Percentiles rank a stretch among this genome's conserved stretches.
phyloP scores from a whole-genome alignment of 2,113 vertebrate genomes.

The Heloderma charlesbogerti region DNA sequence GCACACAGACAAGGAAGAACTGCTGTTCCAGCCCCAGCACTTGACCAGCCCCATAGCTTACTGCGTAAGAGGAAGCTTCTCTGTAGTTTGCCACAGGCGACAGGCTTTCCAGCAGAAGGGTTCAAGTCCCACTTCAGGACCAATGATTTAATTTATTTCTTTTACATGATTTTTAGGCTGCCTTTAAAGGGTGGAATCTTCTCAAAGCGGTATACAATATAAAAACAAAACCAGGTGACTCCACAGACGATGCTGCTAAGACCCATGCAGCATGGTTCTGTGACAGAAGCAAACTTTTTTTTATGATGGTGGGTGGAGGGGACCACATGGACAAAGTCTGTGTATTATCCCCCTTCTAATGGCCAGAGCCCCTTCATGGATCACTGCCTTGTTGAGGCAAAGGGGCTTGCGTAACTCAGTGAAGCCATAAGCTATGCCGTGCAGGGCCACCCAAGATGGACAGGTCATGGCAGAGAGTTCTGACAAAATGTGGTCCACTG shows the following conservation, averaged over 20 bases:
- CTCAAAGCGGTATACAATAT: too few relatives aligned
- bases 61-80: neutral
- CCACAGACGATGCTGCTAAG: neutral
- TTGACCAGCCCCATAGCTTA: neutral
- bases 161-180: too few relatives aligned
- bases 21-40: neutral
- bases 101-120: neutral
- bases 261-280: neutral
- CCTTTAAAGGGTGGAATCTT: too few relatives aligned
- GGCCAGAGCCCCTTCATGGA: too few relatives aligned
- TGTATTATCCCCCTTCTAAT: neutral
- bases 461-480: too few relatives aligned
- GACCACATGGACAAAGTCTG: neutral
- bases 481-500: too few relatives aligned
- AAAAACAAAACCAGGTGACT: too few relatives aligned
- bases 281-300: neutral
- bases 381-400: too few relatives aligned
- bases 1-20: neutral
- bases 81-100: too few relatives aligned
- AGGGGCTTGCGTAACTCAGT: too few relatives aligned
- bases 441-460: too few relatives aligned
- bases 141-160: neutral
- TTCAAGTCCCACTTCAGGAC: neutral
- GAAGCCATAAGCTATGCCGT: too few relatives aligned
- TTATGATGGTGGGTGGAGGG: neutral